These are phyloP conservation scores for Coenobita brevimanus DNA, from an alignment of 1,140 invertebrate species.

Conservation along the genomic window DNA sequence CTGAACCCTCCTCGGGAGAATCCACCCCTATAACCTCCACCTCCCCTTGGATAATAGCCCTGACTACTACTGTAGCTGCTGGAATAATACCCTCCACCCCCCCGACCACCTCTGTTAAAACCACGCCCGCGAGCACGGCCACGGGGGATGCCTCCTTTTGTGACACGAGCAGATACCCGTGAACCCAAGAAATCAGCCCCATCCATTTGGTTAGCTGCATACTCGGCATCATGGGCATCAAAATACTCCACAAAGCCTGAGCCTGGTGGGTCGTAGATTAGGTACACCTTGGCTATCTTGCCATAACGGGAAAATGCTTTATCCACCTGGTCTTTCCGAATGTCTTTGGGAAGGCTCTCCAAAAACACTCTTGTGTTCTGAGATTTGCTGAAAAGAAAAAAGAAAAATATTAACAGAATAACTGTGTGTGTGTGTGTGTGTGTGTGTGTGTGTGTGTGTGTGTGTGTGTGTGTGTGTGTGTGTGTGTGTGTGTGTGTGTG, in stretches of 20 bases:
- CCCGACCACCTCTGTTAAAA: slow-evolving; percentile 46
- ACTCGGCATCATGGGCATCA: slow-evolving; percentile 68
- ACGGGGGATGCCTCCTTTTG: slow-evolving; percentile 66
- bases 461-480: too few species aligned
- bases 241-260: slow-evolving; percentile 69
- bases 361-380: slow-evolving; percentile 68
- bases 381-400: slow-evolving; percentile 53
- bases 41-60: slow-evolving; percentile 58
- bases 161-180: slow-evolving; percentile 62
- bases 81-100: slow-evolving; percentile 51
- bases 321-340: slow-evolving; percentile 69
- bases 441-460: too few species aligned
- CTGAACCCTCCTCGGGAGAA: slow-evolving; percentile 61
- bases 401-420: slow-evolving; percentile 27
- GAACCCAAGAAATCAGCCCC: slow-evolving; percentile 68
- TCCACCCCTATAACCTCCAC: slow-evolving; percentile 64
- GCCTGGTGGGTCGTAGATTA: slow-evolving; percentile 69
- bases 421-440: too few species aligned
- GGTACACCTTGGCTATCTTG: slow-evolving; percentile 68
- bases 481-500: too few species aligned
- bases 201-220: slow-evolving; percentile 69
- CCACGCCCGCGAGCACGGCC: slow-evolving; percentile 55
- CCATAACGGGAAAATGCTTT: slow-evolving; percentile 68
- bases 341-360: slow-evolving; percentile 69
- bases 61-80: slow-evolving; percentile 57